Base-by-base conservation (phyloP, 2,888 invertebrate species). In the Rambutsinella grinnellia region DNA sequence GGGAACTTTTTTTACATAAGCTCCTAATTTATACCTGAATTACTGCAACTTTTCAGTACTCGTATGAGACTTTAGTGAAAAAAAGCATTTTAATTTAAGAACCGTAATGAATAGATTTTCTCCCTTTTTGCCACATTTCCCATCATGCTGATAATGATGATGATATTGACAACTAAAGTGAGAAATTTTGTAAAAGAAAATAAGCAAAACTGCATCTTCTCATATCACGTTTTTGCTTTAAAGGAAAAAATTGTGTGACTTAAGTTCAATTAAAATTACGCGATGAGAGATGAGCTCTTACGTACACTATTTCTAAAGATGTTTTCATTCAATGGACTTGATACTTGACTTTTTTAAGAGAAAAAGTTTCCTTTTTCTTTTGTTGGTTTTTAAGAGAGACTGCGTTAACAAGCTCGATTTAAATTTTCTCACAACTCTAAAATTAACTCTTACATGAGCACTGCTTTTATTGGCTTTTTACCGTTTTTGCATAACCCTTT, bases 211-310 rank as follows among this genome's bases (percentile, higher is more conserved):
- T 67, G 57, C 62, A 70, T 54, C 23, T 46, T 63, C 71, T 63
- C 56, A 56, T 51, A 71, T 71, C 71, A 71, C 71, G 71, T 63
- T 71, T 62, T 63, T 54, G 23, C 1, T 47, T 26, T 8, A 6
- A 21, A 36, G 5, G 10, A 49, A 51, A 63, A 49, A 24, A 56
- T 36, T 63, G 58, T 71, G 36, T 5, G 71, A 70, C 62, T 70
- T 70, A 70, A 70, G 46, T 71, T 65, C 71, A 63, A 71, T 71
- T 70, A 62, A 62, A 70, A 70, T 24, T 49, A 60, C 68, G 57
- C 44, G 44, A 21, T 5, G 36, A 13, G 36, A 36, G 13, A 36
- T 36, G 5, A 53, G 23, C 53, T 63, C 49, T 58, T 58, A 61
- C 44, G 61, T 69, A 54, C 54, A 15, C 24, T 5, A n/a, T 21